Conservation (phyloP, 2,888 invertebrate species). For the Acanthosepion esculentum region DNA sequence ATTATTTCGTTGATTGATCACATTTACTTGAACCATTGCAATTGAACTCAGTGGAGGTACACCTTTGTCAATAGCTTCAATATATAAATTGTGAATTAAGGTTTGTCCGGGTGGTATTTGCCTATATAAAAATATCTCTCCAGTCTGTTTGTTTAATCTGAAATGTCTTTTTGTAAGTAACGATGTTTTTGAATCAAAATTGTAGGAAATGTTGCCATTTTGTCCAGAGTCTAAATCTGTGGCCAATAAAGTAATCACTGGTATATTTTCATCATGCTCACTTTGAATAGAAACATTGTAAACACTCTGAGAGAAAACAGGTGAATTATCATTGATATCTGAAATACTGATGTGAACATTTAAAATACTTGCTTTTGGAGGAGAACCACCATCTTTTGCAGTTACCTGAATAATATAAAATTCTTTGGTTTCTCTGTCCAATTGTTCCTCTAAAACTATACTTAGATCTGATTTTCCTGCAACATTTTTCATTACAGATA, state of each 20-base stretch:
- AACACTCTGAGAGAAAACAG: constrained; percentile 49
- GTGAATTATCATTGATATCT: constrained; percentile 53
- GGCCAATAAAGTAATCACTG: not conserved
- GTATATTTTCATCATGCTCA: not conserved
- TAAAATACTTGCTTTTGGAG: constrained; percentile 37
- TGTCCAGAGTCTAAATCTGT: constrained; percentile 17
- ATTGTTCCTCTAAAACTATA: not conserved
- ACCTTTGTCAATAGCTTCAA: not conserved
- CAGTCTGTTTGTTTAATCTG: not conserved
- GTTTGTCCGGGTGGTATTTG: not conserved
- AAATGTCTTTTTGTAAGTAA: too few species aligned
- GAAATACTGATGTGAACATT: constrained; percentile 48
- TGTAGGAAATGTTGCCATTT: constrained; percentile 36
- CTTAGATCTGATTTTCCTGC: not conserved
- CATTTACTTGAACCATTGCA: not conserved
- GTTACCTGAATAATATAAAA: constrained; percentile 42
- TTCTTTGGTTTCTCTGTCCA: constrained; percentile 49
- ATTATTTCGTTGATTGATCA: not conserved
- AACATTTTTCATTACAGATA: not conserved
- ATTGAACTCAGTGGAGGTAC: not conserved
- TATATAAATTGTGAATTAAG: not conserved
- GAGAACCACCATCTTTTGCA: constrained; percentile 50
- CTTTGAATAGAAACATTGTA: constrained; percentile 38
- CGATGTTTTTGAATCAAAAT: not conserved
- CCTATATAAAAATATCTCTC: not conserved